These are phyloP conservation scores for Lasioglossum vierecki DNA, from an alignment of 2,888 invertebrate genomes.

Conservation along the genomic window DNA sequence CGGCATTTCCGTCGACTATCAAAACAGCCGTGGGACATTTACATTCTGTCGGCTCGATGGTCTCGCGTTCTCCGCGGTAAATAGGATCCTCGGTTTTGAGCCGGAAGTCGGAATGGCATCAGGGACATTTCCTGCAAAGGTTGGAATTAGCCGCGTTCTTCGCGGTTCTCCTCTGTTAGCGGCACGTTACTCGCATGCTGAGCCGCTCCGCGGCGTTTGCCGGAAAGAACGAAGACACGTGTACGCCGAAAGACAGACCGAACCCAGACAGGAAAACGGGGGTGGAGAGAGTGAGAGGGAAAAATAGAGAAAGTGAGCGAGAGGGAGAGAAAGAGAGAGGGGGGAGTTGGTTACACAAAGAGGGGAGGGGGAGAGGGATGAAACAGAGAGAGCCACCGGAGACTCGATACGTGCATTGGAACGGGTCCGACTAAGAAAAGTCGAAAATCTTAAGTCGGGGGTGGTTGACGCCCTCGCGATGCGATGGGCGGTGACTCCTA, in stretches of 20 bases:
- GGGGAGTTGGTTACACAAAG: conserved; percentile 20
- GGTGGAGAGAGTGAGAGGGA: background rate
- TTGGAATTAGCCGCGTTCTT: conserved; percentile 70
- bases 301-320: background rate
- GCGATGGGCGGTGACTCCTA: conserved; percentile 77
- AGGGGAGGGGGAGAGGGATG: background rate
- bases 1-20: background rate
- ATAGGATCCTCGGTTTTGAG: background rate
- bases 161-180: conserved; percentile 28
- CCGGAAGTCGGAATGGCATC: conserved; percentile 1
- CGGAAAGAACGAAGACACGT: conserved; percentile 25
- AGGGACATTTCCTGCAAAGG: conserved; percentile 44
- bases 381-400: conserved; percentile 34
- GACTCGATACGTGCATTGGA: conserved; percentile 34
- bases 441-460: conserved; percentile 83
- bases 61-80: background rate
- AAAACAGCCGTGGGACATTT: background rate
- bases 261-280: background rate
- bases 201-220: conserved; percentile 18
- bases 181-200: conserved; percentile 45
- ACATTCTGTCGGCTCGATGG: background rate
- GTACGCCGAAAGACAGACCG: conserved; percentile 10
- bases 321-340: background rate
- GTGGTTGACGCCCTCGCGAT: conserved; percentile 77
- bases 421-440: conserved; percentile 73